Conservation (phyloP, 2,888 invertebrate species). For the Amblyjoppa fuscipennis region DNA sequence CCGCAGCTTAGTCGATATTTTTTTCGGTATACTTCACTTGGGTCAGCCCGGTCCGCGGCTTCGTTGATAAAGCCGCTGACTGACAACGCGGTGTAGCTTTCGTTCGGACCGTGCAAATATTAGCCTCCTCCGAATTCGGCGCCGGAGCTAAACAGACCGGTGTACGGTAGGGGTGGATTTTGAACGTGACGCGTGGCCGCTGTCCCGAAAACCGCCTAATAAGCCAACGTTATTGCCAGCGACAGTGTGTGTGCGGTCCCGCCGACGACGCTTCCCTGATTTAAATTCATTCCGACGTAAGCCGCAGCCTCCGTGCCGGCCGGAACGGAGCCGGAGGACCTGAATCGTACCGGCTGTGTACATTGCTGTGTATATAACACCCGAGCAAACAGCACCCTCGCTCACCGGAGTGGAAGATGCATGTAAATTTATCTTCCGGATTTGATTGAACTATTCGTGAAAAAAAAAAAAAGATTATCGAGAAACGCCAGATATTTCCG, state of each 20-base stretch:
- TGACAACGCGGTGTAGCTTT: conserved; percentile 16
- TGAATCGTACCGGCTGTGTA: conserved; percentile 26
- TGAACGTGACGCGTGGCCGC: conserved; percentile 34
- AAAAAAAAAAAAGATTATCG: not conserved
- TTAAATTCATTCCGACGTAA: conserved; percentile 64
- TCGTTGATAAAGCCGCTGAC: not conserved
- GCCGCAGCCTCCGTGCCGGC: conserved; percentile 43
- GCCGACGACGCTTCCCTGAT: conserved; percentile 57
- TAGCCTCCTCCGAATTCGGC: conserved; percentile 46
- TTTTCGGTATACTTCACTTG: not conserved
- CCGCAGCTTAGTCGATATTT: too few relatives aligned
- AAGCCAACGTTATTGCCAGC: conserved; percentile 70
- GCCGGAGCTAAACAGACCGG: conserved; percentile 29
- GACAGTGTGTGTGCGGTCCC: conserved; percentile 48
- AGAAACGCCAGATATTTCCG: not conserved
- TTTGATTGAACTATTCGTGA: not conserved
- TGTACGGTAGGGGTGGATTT: conserved; percentile 36
- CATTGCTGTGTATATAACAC: conserved; percentile 23
- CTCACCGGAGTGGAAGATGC: not conserved
- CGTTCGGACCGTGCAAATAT: conserved; percentile 16
- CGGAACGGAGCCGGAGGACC: not conserved
- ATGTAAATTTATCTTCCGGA: not conserved
- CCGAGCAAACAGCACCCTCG: conserved; percentile 34
- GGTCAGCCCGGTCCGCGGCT: not conserved
- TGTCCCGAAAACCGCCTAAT: conserved; percentile 67